Percentiles rank a stretch among this genome's conserved stretches.
Conservation (phyloP, 2,797 vertebrate species). For the Crocodylus rhombifer region DNA sequence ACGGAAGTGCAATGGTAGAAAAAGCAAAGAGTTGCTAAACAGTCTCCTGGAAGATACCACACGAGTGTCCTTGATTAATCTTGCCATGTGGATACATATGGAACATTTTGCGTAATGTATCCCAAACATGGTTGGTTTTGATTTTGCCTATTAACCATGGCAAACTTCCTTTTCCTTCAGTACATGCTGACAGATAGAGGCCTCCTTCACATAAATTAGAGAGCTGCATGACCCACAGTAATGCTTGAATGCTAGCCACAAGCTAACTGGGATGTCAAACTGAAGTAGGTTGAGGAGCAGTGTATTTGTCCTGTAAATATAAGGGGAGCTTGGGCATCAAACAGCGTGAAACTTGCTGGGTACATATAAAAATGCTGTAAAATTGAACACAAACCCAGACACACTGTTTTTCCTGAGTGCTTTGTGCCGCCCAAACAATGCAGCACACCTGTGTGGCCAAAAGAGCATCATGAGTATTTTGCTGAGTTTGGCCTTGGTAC, state of each 20-base stretch:
- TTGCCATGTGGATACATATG: accelerated
- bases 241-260: neutral
- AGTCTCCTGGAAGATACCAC: neutral
- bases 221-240: neutral
- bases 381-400: neutral
- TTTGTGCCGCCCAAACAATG: neutral
- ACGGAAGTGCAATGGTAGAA: neutral
- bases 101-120: neutral
- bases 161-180: neutral
- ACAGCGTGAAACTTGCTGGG: accelerated
- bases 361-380: accelerated
- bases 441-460: accelerated
- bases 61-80: accelerated
- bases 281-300: neutral
- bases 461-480: no score
- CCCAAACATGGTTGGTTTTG: neutral
- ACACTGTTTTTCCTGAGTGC: accelerated
- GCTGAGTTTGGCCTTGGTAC: no score
- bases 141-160: neutral
- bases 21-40: neutral
- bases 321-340: no score
- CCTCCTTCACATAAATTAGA: neutral
- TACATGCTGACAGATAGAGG: no score
- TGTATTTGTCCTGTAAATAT: neutral
- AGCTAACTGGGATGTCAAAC: neutral